Evolutionary conservation across 1,140 invertebrate genomes (phyloP).

Genomic region (Drosophila nebulosa): DNA sequence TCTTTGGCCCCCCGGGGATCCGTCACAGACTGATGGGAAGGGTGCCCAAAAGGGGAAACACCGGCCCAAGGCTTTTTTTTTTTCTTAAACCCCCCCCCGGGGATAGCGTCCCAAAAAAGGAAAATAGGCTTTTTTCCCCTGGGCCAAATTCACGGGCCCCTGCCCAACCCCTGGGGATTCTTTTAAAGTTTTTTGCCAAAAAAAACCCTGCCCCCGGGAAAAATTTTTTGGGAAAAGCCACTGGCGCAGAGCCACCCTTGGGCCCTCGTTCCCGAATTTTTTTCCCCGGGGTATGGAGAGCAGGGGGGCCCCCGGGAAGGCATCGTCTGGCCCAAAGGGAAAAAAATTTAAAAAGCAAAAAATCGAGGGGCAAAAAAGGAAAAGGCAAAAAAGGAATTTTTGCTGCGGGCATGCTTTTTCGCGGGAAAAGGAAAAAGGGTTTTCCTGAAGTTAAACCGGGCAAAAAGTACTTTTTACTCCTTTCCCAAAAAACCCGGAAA

Average conservation of each 20-base stretch:
- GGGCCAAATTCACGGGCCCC: constrained; percentile 96
- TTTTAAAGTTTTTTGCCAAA: constrained; percentile 98
- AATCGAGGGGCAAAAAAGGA: constrained; percentile 93
- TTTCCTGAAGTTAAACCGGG: constrained; percentile 93
- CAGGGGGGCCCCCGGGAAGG: constrained; percentile 91
- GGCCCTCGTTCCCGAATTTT: constrained; percentile 84
- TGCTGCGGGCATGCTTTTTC: constrained; percentile 91
- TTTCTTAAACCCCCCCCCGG: constrained; percentile 96
- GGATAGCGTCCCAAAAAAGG: constrained; percentile 89
- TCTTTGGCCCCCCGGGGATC: constrained; percentile 93
- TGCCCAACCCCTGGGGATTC: constrained; percentile 95
- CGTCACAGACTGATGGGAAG: constrained; percentile 90
- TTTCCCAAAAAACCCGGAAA: no score
- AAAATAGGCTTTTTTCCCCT: constrained; percentile 95
- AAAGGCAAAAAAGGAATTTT: constrained; percentile 96
- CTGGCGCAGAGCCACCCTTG: constrained; percentile 89
- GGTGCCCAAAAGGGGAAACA: constrained; percentile 96
- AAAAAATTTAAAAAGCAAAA: no score
- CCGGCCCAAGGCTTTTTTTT: no score
- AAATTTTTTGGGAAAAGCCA: no score
- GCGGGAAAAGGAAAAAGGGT: constrained; percentile 89
- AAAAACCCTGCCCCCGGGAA: constrained; percentile 88
- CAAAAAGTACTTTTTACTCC: constrained; percentile 98
- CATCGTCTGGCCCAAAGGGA: constrained; percentile 95
- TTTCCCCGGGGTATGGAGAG: constrained; percentile 95